A percentile compares a stretch with the other conserved stretches of the same genome.
Conservation (phyloP, 2,888 invertebrate genomes). For the Leptinotarsa peninsularis region DNA sequence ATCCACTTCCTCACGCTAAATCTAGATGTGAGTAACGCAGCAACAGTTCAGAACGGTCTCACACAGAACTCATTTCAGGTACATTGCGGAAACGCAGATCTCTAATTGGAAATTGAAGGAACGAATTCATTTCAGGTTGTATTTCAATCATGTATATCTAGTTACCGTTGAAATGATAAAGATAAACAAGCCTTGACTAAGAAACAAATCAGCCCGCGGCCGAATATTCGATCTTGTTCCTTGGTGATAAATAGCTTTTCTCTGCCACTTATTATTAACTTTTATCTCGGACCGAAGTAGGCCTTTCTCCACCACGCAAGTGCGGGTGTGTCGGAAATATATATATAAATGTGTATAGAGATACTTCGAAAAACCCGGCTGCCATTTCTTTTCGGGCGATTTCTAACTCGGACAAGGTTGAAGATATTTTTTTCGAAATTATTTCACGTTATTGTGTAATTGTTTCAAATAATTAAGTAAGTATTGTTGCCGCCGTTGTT, state of each 20-base stretch:
- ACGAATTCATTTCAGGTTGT: conserved; percentile 13
- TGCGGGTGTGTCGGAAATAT: conserved; percentile 31
- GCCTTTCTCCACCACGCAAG: conserved; percentile 38
- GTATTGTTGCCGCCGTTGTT: conserved; percentile 25
- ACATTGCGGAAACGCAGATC: conserved; percentile 13
- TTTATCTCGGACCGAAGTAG: conserved; percentile 47
- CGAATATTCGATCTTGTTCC: conserved; percentile 35
- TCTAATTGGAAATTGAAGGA: conserved; percentile 9
- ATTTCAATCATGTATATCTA: conserved; percentile 31
- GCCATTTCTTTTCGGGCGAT: conserved; percentile 22
- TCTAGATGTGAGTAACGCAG: not conserved
- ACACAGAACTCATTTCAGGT: not conserved
- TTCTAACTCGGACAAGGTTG: conserved; percentile 51
- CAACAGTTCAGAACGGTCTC: not conserved
- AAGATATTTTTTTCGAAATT: conserved; percentile 42
- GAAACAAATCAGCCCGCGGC: conserved; percentile 29
- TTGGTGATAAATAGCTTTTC: conserved; percentile 44
- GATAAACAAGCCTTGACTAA: conserved; percentile 42
- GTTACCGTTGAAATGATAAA: conserved; percentile 46
- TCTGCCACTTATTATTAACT: conserved; percentile 42
- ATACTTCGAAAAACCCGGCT: conserved; percentile 27
- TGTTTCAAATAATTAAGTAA: conserved; percentile 37
- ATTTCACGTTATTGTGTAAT: conserved; percentile 47
- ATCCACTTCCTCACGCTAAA: too few relatives aligned
- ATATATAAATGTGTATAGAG: conserved; percentile 1